Base-by-base conservation (phyloP, 1,140 invertebrate genomes). In the Adelges cooleyi region DNA sequence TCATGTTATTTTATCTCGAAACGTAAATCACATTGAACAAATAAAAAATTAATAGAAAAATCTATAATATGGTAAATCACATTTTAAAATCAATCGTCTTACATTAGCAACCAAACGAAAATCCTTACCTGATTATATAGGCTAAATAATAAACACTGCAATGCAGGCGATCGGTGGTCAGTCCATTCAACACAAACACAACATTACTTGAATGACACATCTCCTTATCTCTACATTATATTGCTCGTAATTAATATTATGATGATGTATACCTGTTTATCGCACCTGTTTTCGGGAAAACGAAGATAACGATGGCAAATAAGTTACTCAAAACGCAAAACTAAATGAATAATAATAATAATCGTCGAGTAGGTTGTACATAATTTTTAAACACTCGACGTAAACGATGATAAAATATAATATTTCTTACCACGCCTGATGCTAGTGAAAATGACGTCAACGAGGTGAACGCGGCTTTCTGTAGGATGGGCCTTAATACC, bases 351-450 rank as follows among this genome's bases (percentile, higher is more conserved):
- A n/a, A n/a, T n/a, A n/a, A n/a, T n/a, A n/a, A n/a, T n/a, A n/a
- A n/a, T n/a, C n/a, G n/a, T n/a, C n/a, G n/a, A n/a, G n/a, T n/a
- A n/a, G n/a, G n/a, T n/a, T n/a, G n/a, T n/a, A n/a, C n/a, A n/a
- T n/a, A n/a, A n/a, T n/a, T n/a, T 38, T 25, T 38, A 22, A 20
- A 22, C 38, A 25, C 1, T 27, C 13, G n/a, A 59, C 22, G 25
- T 27, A 27, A 27, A 44, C 25, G 40, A 17, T 40, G 40, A 17
- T 9, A 42, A 44, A n/a, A 48, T 46, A 62, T 15, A 48, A 10
- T 13, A 62, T 33, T 48, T 46, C 56, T 62, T 29, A 62, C 56
- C 56, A 62, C 56, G 56, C 56, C 56, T 62, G 56, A 46, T 33
- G 23, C 42, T 36, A 29, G 23, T 48, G 42, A 48, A 48, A 62